Evolutionary conservation across 2,888 invertebrate genomes (phyloP).

Genomic region (Tetanocera ferruginea): DNA sequence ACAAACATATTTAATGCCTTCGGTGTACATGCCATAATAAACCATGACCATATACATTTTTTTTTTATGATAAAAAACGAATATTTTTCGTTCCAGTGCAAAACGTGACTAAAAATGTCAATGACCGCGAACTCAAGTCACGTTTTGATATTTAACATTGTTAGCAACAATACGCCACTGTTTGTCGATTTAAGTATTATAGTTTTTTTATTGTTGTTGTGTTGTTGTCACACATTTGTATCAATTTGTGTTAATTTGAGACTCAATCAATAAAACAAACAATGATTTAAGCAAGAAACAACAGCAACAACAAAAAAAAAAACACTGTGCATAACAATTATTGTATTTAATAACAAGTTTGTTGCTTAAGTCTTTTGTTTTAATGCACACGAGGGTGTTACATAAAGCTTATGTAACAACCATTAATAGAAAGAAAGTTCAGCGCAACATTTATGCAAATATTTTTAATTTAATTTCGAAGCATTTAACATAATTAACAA

Average conservation of each 20-base stretch:
- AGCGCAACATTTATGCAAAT: not conserved
- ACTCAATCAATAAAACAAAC: not conserved
- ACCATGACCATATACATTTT: too few relatives aligned
- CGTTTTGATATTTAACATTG: too few relatives aligned
- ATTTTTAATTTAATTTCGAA: not conserved
- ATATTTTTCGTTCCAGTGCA: too few relatives aligned
- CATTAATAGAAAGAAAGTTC: not conserved
- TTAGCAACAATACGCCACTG: too few relatives aligned
- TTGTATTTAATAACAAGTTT: not conserved
- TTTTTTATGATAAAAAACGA: too few relatives aligned
- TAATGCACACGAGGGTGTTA: not conserved
- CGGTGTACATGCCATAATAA: too few relatives aligned
- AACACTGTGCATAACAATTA: not conserved
- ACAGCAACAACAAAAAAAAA: not conserved
- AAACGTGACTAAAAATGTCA: too few relatives aligned
- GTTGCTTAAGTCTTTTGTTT: constrained; percentile 3
- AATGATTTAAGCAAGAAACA: not conserved
- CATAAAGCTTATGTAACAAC: not conserved
- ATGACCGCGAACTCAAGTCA: too few relatives aligned
- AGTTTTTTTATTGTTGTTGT: not conserved
- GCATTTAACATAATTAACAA: not conserved
- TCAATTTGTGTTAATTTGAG: not conserved
- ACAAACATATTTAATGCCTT: too few relatives aligned
- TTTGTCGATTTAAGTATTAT: too few relatives aligned
- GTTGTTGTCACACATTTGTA: not conserved